A percentile compares a stretch with the other conserved stretches of the same genome.
These are phyloP conservation scores for Pseudorasbora parva DNA, from an alignment of 2,113 vertebrate species.

Conservation along the genomic window DNA sequence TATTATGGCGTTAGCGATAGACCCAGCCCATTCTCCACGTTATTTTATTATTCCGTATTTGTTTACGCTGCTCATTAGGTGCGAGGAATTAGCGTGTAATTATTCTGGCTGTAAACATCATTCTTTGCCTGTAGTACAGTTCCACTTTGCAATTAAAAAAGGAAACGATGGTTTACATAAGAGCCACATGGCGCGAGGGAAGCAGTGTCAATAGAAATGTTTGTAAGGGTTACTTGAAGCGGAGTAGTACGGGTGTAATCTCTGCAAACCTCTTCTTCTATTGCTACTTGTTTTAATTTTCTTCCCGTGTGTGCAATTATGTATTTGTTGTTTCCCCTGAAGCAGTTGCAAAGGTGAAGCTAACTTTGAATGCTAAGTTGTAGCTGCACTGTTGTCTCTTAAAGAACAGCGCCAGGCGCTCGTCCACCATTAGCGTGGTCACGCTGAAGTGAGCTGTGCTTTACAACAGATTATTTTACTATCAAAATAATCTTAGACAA, in stretches of 20 bases:
- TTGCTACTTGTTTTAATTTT: constrained; percentile 53
- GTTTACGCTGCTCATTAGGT: constrained; percentile 54
- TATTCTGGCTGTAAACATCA: constrained; percentile 48
- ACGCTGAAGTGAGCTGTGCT: too few species aligned
- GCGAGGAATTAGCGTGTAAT: constrained; percentile 48
- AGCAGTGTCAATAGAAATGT: constrained; percentile 8
- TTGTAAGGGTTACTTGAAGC: not conserved
- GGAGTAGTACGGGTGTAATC: not conserved
- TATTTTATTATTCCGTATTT: constrained; percentile 58
- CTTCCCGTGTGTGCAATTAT: constrained; percentile 52
- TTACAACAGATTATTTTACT: too few species aligned
- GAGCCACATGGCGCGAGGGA: too few species aligned
- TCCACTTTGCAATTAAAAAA: constrained; percentile 31
- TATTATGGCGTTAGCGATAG: constrained; percentile 67
- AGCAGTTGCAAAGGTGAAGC: constrained; percentile 45
- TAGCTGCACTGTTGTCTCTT: not conserved
- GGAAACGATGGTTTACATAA: not conserved
- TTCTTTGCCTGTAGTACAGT: constrained; percentile 32
- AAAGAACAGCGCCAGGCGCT: too few species aligned
- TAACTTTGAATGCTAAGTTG: constrained; percentile 35
- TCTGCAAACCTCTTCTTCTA: not conserved
- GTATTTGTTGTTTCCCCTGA: constrained; percentile 39
- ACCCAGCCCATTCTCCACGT: constrained; percentile 56
- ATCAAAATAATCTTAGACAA: too few species aligned
- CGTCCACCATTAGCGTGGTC: too few species aligned